phyloP scores from a whole-genome alignment of 2,113 vertebrate species.

The Regulus satrapa region DNA sequence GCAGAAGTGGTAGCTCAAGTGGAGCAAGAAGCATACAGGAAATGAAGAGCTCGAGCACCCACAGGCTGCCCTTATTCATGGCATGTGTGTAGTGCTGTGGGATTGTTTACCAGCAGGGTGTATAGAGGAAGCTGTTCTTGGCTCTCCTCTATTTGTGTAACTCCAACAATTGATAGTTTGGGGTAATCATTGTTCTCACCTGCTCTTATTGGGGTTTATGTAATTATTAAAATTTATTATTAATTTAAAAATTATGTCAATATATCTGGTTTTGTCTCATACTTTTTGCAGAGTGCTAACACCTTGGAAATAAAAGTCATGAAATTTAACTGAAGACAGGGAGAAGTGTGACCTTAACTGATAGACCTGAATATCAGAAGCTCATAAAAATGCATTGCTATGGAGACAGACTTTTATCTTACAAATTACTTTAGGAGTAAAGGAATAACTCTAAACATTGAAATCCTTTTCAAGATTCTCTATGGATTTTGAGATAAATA shows the following conservation, averaged over 20 bases:
- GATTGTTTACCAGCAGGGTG: not conserved
- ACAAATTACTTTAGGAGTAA: slow-evolving; percentile 56
- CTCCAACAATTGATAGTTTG: not conserved
- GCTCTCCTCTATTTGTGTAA: not conserved
- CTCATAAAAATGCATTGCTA: slow-evolving; percentile 52
- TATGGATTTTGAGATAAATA: slow-evolving; percentile 42
- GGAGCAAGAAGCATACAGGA: not conserved
- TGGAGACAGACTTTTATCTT: slow-evolving; percentile 52
- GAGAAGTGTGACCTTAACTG: slow-evolving; percentile 24
- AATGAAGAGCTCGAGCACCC: not conserved
- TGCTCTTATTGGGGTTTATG: not conserved
- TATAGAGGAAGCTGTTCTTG: not conserved
- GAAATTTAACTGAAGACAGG: not conserved
- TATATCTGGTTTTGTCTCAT: not conserved
- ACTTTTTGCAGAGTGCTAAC: not conserved
- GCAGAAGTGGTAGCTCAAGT: not conserved
- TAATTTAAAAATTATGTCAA: not conserved
- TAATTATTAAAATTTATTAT: not conserved
- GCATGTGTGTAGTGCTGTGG: not conserved
- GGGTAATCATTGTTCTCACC: not conserved
- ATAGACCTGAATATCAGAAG: slow-evolving; percentile 28
- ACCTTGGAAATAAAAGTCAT: not conserved
- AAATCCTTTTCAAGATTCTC: slow-evolving; percentile 43
- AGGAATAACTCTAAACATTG: slow-evolving; percentile 23
- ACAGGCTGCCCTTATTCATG: not conserved